Evolutionary conservation across 2,113 vertebrate genomes (phyloP).

Genomic region (Syngnathus floridae): DNA sequence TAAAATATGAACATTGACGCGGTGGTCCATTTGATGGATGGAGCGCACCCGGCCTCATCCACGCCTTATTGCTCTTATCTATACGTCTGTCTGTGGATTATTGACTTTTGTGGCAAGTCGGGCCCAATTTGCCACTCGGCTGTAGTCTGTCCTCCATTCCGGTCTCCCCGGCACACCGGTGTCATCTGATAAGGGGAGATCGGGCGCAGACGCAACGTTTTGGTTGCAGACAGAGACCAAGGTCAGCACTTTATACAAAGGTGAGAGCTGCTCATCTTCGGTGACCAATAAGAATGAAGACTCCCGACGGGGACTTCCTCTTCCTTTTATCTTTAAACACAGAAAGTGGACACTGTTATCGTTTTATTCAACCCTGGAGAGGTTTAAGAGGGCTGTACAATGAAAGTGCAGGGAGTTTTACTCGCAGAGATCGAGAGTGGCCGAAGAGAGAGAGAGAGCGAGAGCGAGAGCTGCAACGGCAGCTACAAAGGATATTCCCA

Average conservation of each 20-base stretch:
- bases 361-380: slow-evolving; percentile 37
- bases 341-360: slow-evolving; percentile 15
- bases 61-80: slow-evolving; percentile 44
- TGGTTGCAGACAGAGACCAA: slow-evolving; percentile 62
- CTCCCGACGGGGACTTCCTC: slow-evolving; percentile 17
- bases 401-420: slow-evolving; percentile 43
- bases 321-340: slow-evolving; percentile 5
- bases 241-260: slow-evolving; percentile 56
- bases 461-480: slow-evolving; percentile 53
- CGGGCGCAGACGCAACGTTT: slow-evolving; percentile 42
- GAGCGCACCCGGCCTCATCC: slow-evolving; percentile 29
- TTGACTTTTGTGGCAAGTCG: slow-evolving; percentile 47
- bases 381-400: slow-evolving; percentile 20
- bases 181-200: slow-evolving; percentile 49
- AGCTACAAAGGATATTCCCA: slow-evolving; percentile 38
- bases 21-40: slow-evolving; percentile 21
- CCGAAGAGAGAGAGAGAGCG: slow-evolving; percentile 40
- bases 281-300: slow-evolving; percentile 29
- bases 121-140: slow-evolving; percentile 35
- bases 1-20: background rate
- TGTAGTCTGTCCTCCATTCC: slow-evolving; percentile 39
- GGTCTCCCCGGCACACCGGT: slow-evolving; percentile 24
- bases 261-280: slow-evolving; percentile 37
- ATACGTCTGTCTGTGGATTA: slow-evolving; percentile 58
- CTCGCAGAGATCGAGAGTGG: slow-evolving; percentile 31